Base-by-base conservation (phyloP, 2,888 invertebrate genomes). In the Amphipyra tragopoginis region DNA sequence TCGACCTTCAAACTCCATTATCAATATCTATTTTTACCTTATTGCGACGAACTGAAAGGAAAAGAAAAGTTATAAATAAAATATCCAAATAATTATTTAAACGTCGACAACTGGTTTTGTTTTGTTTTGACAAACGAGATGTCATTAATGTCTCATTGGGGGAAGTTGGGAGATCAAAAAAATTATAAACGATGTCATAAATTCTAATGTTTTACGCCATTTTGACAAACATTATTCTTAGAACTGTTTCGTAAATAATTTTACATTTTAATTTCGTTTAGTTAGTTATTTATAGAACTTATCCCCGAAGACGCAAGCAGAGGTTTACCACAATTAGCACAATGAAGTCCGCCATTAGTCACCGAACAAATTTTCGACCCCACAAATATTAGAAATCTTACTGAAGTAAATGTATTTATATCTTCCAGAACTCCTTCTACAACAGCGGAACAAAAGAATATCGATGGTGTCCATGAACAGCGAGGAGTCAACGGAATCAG, bases 381-480 rank as follows among this genome's bases (percentile, higher is more conserved):
- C 3, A 21, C 3, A 21, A 29, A 29, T 29, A 29, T 7, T 29
- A 36, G 9, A 4, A 36, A 36, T 36, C 11, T 36, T 10, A 36
- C 33, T 33, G 5, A 33, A 33, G 10, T 11, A 36, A 36, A 36
- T 4, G 15, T 9, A 34, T 52, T 48, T 38, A 21, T 48, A 33
- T 47, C 54, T 93, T 92, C 11, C 93, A 94, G 94, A 94, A 87
- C 84, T 94, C 14, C 80, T 93, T 14, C 85, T 88, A 38, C 90
- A 93, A 71, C 90, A 93, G 73, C 87, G 93, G n/a, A 93, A 88
- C 66, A 94, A 94, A 69, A 86, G 94, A 67, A 84, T 90, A 71
- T 94, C 94, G 1, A 89, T 92, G 83, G 88, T 86, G 26, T 94
- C 94, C 10, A 93, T 92, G 90, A 91, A 91, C 77, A 93, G 93